Base-by-base conservation (phyloP, 2,888 invertebrate species). In the Geophilus truncorum region DNA sequence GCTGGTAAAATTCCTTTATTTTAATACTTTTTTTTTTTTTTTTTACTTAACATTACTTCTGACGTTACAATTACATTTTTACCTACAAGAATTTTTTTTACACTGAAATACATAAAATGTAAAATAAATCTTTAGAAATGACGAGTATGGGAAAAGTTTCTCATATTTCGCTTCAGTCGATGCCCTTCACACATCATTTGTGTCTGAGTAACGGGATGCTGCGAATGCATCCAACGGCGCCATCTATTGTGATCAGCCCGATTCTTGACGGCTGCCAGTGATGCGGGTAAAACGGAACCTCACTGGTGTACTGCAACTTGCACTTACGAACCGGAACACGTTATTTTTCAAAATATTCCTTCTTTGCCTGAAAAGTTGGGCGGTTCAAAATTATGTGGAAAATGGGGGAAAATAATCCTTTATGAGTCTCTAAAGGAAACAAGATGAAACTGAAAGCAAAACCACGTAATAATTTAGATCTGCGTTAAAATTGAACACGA, bases 1-100 rank as follows among this genome's bases (percentile, higher is more conserved):
- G 98, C 98, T 85, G 97, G 95, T 95, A 88, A 84, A 30, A 70
- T 1, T 0, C n/a, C n/a, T 40, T 40, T 40, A 10, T 40, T 34
- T 34, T 7, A 34, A n/a, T 12, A n/a, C 10, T n/a, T 40, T 40
- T 40, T 40, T 6, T 40, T 10, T n/a, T 40, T 15, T 4, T 40
- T 62, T n/a, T 23, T 62, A n/a, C n/a, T n/a, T n/a, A n/a, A n/a
- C n/a, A n/a, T n/a, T n/a, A n/a, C n/a, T n/a, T n/a, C n/a, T n/a
- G n/a, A n/a, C n/a, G 15, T 18, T 25, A 25, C 5, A 12, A 3
- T 10, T 28, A 9, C 25, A 25, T 70, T n/a, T 70, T 12, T 12
- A 5, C 12, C n/a, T 3, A 25, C 28, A 4, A 10, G 28, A 28
- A 18, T 7, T 28, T 70, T n/a, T 51, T 51, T n/a, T 4, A n/a